Percentiles rank a stretch among this genome's conserved stretches.
phyloP scores from a whole-genome alignment of 2,113 vertebrate genomes.

The Daubentonia madagascariensis region DNA sequence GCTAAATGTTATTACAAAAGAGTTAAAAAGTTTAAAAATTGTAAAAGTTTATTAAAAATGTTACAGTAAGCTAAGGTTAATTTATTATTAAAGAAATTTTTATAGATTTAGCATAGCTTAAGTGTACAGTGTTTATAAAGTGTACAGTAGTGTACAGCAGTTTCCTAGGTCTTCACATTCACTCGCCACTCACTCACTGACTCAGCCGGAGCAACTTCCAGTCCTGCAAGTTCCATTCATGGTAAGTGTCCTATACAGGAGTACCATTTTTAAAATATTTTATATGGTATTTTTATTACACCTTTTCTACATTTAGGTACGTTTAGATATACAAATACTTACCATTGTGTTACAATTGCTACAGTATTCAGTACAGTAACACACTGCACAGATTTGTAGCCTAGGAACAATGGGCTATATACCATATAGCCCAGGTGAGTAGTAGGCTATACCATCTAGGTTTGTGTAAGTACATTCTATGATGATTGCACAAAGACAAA shows the following conservation, averaged over 20 bases:
- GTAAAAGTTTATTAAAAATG: neutral
- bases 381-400: neutral
- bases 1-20: neutral
- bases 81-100: neutral
- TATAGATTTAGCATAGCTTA: neutral
- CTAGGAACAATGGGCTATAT: too few species aligned
- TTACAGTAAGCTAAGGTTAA: neutral
- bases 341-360: neutral
- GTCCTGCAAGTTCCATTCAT: neutral
- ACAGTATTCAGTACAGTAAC: neutral
- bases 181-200: neutral
- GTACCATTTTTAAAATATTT: neutral
- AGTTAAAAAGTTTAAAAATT: too few species aligned
- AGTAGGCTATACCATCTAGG: neutral
- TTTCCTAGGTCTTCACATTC: neutral
- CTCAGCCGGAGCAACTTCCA: neutral
- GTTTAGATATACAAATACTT: neutral
- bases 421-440: too few species aligned
- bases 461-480: neutral
- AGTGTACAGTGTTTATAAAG: neutral
- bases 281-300: neutral
- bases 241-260: neutral
- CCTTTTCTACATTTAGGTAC: neutral
- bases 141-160: neutral
- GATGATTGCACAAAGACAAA: neutral